Evolutionary conservation across 2,797 vertebrate species (phyloP), one percentile per base, ranked within the genome.

Genomic region (Erpetoichthys calabaricus): DNA sequence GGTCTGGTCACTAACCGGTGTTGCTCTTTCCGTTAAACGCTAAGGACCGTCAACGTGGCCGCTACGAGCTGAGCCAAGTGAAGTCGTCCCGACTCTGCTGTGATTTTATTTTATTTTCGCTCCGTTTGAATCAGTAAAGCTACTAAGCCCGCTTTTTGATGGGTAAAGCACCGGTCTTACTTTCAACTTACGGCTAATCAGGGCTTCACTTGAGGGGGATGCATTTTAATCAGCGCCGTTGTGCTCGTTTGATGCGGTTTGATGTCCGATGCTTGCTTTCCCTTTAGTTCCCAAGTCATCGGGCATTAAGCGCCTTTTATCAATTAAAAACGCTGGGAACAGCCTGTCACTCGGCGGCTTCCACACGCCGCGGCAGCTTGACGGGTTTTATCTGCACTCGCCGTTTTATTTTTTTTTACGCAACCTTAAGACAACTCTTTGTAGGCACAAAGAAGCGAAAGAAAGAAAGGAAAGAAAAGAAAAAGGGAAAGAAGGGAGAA

Each of bases 221-320:
- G 53, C 53, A 54, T 54, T 54, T 54, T 54, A 54, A 54, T 54
- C 53, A 54, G 53, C 5, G 41, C 53, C 7, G 25, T 45, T 44
- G 44, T 53, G 43, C 43, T 8, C 47, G 43, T 45, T 5, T 4
- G 8, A 42, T 46, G 9, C 50, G 10, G 44, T 49, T 10, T 45
- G 45, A 41, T 57, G 7, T 57, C 41, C 51, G 42, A 9, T 8
- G 7, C 7, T 2, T n/a, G 45, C 9, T 45, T 49, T 49, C 59
- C 5, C 44, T 64, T 61, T 65, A 63, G 63, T 65, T 63, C 65
- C 68, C 64, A 64, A 42, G 70, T 55, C 58, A 53, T 59, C 51
- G 50, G 56, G 54, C 50, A 45, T n/a, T 57, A 49, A 49, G 7
- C n/a, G 47, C 47, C 7, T 25, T 49, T 49, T 49, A 49, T 49